Percentiles rank a stretch among this genome's conserved stretches.
Conservation (phyloP, 53 echinoderm and acorn worm species). For the Henricia sp. region DNA sequence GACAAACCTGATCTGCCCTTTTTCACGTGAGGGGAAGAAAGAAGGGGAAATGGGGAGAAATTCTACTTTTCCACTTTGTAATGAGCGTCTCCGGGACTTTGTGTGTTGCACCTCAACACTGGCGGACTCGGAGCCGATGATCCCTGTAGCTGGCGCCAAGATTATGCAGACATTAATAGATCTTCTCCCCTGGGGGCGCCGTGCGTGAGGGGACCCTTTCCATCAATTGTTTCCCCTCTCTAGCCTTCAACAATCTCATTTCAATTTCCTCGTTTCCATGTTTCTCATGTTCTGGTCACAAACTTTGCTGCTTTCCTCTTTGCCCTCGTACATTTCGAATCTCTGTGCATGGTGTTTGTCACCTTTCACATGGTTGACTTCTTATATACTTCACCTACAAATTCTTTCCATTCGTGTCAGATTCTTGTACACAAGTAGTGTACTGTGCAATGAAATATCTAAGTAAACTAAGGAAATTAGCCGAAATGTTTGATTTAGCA, state of each 20-base stretch:
- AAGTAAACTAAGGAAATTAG: too few species aligned
- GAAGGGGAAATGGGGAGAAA: conserved; percentile 32
- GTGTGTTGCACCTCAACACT: conserved; percentile 9
- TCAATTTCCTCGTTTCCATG: conserved; percentile 35
- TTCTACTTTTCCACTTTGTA: conserved; percentile 46
- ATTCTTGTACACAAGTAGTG: too few species aligned
- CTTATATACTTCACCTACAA: too few species aligned
- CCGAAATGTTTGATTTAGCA: too few species aligned
- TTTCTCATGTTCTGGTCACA: neutral
- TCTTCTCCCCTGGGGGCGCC: conserved; percentile 14
- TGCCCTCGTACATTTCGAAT: neutral
- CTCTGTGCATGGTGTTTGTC: too few species aligned
- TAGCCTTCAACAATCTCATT: conserved; percentile 35
- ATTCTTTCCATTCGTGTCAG: too few species aligned
- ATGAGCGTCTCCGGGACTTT: conserved; percentile 37
- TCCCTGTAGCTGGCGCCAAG: conserved; percentile 56
- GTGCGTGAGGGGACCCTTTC: conserved; percentile 10
- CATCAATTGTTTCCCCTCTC: conserved; percentile 60
- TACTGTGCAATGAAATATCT: too few species aligned
- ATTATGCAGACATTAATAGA: conserved; percentile 42
- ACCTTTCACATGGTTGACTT: too few species aligned
- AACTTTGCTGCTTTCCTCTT: neutral
- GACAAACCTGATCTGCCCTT: conserved; percentile 52
- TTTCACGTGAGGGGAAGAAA: neutral
- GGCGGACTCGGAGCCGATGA: neutral